Evolutionary conservation across 2,888 invertebrate genomes (phyloP), one percentile per base, ranked within the genome.

Genomic region (Acrocyrtus sp.): DNA sequence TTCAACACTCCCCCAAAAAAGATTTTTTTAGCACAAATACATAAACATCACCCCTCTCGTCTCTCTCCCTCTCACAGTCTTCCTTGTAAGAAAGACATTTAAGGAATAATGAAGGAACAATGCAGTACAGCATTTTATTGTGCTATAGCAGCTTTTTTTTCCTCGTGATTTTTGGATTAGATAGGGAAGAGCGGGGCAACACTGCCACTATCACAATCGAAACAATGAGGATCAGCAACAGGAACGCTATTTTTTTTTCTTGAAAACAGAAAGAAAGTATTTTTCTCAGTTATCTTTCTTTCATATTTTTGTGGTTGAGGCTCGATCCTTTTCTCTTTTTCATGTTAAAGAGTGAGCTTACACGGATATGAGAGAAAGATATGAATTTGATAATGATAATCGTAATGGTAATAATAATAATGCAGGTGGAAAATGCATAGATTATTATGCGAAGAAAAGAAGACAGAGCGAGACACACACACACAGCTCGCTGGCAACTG

Each of bases 301-400:
- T n/a, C 45, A 45, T 62, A 48, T 57, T 26, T 58, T 67, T 58
- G 67, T 68, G 68, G 58, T 68, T 51, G 53, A 56, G 27, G 53
- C 53, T 50, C 39, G 34, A 50, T 17, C 66, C n/a, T 29, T 34
- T 56, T 56, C 53, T 24, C 41, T 56, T 50, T 21, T 51, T 50
- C 34, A 50, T 66, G 17, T 53, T 29, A n/a, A 22, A 10, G 41
- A 17, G n/a, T 41, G n/a, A 41, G 39, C n/a, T n/a, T n/a, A 60
- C 22, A 51, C 62, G 62, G 63, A 72, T 63, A 50, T 51, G 45
- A 26, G 15, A 34, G n/a, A n/a, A n/a, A 56, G 62, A 70, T 62
- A 54, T 70, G 50, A 70, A 57, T 57, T 62, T 62, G 62, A 70
- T 63, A 70, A 62, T 70, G 50, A 60, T 60, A 29, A 51, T 27